Conservation (phyloP, 2,797 vertebrate species). For the Anguilla megastoma region DNA sequence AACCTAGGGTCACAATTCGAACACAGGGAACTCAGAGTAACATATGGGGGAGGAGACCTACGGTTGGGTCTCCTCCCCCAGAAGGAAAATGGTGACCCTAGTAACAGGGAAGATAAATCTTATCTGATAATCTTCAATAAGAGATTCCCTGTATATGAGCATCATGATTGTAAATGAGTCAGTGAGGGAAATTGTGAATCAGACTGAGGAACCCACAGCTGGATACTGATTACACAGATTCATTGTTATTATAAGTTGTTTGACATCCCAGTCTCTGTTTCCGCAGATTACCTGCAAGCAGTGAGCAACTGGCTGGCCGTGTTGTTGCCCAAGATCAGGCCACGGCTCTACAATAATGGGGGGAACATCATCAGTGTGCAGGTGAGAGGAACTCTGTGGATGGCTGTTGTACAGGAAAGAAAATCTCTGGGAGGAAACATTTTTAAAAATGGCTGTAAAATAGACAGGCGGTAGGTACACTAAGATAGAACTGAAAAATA, state of each 20-base stretch:
- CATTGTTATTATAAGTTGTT: not conserved
- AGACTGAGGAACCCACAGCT: not conserved
- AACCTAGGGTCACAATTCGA: too few relatives aligned
- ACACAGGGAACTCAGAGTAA: too few relatives aligned
- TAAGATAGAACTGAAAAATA: not conserved
- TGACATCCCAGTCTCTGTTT: conserved; percentile 21
- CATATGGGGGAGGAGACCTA: too few relatives aligned
- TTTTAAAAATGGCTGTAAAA: too few relatives aligned
- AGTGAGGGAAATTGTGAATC: not conserved
- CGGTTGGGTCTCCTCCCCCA: too few relatives aligned
- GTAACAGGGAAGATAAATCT: too few relatives aligned
- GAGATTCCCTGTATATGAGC: not conserved
- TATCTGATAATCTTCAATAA: too few relatives aligned
- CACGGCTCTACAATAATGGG: conserved; percentile 84
- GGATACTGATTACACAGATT: not conserved
- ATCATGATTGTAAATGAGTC: not conserved
- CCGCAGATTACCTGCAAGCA: conserved; percentile 83
- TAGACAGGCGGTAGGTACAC: not conserved
- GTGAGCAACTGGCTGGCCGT: conserved; percentile 86
- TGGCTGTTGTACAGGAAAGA: not conserved
- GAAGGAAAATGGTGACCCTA: too few relatives aligned
- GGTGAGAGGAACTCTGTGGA: conserved; percentile 63
- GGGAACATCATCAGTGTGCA: conserved; percentile 95
- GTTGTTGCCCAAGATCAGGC: conserved; percentile 84
- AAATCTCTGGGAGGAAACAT: not conserved